Evolutionary conservation across 2,888 invertebrate genomes (phyloP), one percentile per base, ranked within the genome.

Genomic region (Spialia ferax): DNA sequence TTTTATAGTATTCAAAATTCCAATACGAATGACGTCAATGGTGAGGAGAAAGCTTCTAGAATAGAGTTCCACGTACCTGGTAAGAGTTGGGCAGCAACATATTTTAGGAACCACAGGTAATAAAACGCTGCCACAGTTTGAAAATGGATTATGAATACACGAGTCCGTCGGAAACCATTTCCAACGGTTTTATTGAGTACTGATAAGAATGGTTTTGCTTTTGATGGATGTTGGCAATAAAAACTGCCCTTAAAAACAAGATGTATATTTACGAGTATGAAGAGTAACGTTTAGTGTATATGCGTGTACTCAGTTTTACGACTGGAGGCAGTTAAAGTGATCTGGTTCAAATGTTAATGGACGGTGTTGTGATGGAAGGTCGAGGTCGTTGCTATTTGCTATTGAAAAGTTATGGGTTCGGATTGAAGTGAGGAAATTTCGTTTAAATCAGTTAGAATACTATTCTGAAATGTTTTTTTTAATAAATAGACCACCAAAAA

Each of bases 261-360:
- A 38, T 45, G 52, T 66, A 38, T 60, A 60, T 60, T 60, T 48
- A n/a, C n/a, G n/a, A n/a, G n/a, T n/a, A 48, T 26, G 29, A 45
- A 29, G 29, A 20, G 22, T 20, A 26, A 15, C 48, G 29, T 60
- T 60, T 45, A 13, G 48, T 48, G 48, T 52, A 52, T 26, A 10
- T 52, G n/a, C 52, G 52, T 26, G 18, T 60, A 61, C 48, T 56
- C 22, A 18, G 50, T 57, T 70, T 75, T 74, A 74, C 69, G 74
- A 74, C 32, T 69, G 18, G 62, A 65, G 56, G 50, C 63, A 29
- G 50, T 29, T 48, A 61, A 57, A 65, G 66, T 50, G 63, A 61
- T 67, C 45, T 63, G 67, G 62, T 71, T 70, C 70, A 66, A 71
- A 71, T 69, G 69, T 71, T 69, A 69, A 73, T 67, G 63, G 20